Evolutionary conservation across 2,888 invertebrate genomes (phyloP), one percentile per base, ranked within the genome.

Genomic region (Acleris cristana): DNA sequence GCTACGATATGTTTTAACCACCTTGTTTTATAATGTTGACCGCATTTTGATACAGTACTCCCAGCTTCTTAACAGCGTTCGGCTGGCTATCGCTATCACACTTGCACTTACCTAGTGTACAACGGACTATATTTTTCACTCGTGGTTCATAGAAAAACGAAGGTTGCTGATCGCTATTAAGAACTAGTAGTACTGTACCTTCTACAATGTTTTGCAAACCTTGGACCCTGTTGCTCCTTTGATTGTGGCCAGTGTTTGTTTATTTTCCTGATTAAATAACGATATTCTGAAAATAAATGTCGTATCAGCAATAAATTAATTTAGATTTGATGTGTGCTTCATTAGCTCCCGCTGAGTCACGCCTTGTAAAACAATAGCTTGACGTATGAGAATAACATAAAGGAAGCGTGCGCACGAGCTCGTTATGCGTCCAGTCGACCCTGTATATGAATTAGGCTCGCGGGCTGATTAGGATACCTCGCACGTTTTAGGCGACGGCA

Each of bases 281-380:
- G 45, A 14, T n/a, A 21, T 45, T 21, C n/a, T 57, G 21, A 44
- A 44, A 56, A 56, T 44, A 45, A 45, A 44, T 23, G 3, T 58
- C 14, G 18, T 57, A 48, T 57, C 44, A 34, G 72, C 87, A 86
- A 88, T 89, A 87, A 87, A 83, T 63, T 67, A 63, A 58, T 67
- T 63, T 53, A 62, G 53, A 26, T 34, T 63, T 53, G 62, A 63
- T 67, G 62, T 66, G 23, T 88, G 86, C 88, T 87, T 85, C 79
- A 84, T 78, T 79, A 78, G 81, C 77, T 74, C 78, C 77, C 74
- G 77, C 72, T 76, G 76, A 83, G 88, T 89, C 89, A 90, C 88
- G 89, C 84, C 79, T 78, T 79, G 73, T 75, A 76, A 77, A 83
- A 90, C 89, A 89, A 89, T 88, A 76, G 85, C 74, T 76, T 82